Evolutionary conservation across 2,797 vertebrate species (phyloP), one percentile per base, ranked within the genome.

Genomic region (Yasuhikotakia modesta): DNA sequence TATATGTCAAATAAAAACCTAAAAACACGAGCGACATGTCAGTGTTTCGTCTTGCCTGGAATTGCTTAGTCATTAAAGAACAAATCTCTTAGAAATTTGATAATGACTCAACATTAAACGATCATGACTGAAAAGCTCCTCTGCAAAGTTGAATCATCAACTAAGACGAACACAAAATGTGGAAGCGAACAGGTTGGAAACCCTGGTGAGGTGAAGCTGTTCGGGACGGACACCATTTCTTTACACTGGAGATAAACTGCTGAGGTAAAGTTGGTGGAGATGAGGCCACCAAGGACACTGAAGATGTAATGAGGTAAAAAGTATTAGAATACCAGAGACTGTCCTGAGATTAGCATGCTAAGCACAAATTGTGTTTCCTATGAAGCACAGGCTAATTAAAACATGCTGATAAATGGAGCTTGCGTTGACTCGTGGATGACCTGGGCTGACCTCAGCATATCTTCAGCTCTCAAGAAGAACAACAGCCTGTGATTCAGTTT

Each of bases 341-440:
- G 64, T 66, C 19, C 16, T 24, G 10, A 50, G 32, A 50, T 61
- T 39, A 69, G 73, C 46, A 63, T 60, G 68, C 60, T 79, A 19
- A 76, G 73, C 60, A 75, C 3, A 21, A 67, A 61, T 0, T 7
- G 35, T 39, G 0, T 7, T 7, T 39, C 35, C 6, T 10, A 39
- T 39, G 35, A 39, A 39, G 35, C 6, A 6, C 1, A 24, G 12
- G 3, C 27, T 32, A 66, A 73, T 52, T 79, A 69, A 76, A 68
- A 63, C 11, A n/a, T 27, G 21, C 63, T 73, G 82, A 79, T 77
- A 55, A 78, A 81, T 63, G 64, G 58, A 71, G 10, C 39, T 70
- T 57, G 32, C 48, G 22, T 35, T 64, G 78, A 77, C 13, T 50
- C 71, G 1, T 66, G 67, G 32, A 65, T 70, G 75, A 79, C 74